Conservation (phyloP, 2,113 vertebrate species). For the Sarotherodon lohbergeri region DNA sequence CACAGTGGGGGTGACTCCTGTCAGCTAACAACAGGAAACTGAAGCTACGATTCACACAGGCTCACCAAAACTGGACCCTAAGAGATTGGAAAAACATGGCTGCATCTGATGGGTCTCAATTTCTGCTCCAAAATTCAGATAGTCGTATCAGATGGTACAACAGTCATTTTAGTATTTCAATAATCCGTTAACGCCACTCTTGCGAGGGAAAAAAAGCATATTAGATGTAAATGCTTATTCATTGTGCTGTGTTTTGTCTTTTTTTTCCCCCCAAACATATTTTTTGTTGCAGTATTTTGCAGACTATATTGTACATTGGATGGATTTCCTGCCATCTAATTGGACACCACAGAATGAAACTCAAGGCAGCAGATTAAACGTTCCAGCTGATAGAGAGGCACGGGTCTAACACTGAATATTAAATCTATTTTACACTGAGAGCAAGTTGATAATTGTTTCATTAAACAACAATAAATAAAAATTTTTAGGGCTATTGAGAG, state of each 20-base stretch:
- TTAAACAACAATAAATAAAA: neutral
- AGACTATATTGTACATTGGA: accelerated
- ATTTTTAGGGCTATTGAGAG: neutral
- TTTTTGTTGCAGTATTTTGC: neutral
- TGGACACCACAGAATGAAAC: neutral
- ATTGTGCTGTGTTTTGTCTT: neutral
- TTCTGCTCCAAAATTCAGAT: neutral
- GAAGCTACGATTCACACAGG: neutral
- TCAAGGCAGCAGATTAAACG: neutral
- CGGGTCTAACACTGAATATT: neutral
- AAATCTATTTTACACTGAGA: neutral
- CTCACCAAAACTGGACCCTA: neutral
- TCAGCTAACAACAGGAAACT: neutral
- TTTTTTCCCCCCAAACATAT: accelerated
- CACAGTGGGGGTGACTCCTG: neutral
- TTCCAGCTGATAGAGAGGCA: neutral
- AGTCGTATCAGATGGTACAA: accelerated
- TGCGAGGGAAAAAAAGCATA: accelerated
- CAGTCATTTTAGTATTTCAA: neutral
- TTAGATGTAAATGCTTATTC: accelerated
- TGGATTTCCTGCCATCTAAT: neutral
- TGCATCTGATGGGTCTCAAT: neutral
- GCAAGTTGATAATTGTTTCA: accelerated
- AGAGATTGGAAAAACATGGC: neutral
- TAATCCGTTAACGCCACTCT: accelerated